These are phyloP conservation scores for Mamestra configurata DNA, from an alignment of 1,140 invertebrate genomes.

Conservation along the genomic window DNA sequence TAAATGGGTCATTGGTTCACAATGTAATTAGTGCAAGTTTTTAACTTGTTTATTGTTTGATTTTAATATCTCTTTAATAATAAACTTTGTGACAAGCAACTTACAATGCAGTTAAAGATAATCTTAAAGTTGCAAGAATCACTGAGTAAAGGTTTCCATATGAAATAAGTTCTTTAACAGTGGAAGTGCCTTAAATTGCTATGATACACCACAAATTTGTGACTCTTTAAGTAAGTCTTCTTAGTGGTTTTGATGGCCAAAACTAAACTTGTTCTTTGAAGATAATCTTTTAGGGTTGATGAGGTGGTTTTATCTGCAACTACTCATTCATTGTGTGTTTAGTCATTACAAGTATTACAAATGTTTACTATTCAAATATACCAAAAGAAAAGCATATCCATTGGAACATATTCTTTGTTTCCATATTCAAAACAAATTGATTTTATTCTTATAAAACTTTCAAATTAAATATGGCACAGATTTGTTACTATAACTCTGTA, in stretches of 20 bases:
- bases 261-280: not conserved
- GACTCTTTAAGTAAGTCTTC: no score
- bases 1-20: constrained; percentile 10
- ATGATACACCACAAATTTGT: no score
- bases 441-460: not conserved
- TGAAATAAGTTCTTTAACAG: not conserved
- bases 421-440: not conserved
- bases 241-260: not conserved
- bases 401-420: not conserved
- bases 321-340: not conserved
- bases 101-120: not conserved
- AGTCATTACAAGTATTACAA: not conserved
- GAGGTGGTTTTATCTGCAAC: not conserved
- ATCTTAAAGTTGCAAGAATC: not conserved
- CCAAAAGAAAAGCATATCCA: not conserved
- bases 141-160: not conserved
- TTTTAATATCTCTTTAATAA: not conserved
- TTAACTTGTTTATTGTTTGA: not conserved
- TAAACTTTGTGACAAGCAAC: not conserved
- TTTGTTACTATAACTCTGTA: not conserved
- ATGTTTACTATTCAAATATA: not conserved
- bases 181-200: not conserved
- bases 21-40: not conserved
- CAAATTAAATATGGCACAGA: not conserved
- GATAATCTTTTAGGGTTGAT: not conserved